Conservation (phyloP, 2,113 vertebrate species). For the Carollia perspicillata region DNA sequence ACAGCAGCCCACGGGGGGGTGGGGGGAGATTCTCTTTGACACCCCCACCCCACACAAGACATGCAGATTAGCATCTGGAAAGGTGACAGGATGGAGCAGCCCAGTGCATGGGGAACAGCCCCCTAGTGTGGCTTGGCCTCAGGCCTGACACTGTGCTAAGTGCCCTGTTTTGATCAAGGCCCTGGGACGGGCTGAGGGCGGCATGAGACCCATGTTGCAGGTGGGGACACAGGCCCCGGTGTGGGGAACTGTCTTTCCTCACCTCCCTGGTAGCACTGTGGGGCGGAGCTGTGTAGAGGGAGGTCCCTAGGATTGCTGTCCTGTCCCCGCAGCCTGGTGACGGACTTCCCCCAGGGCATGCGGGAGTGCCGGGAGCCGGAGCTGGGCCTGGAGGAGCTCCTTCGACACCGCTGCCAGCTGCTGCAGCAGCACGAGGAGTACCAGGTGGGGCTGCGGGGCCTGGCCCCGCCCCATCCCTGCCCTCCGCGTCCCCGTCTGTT, state of each 20-base stretch:
- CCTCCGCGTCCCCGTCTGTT: fast-evolving
- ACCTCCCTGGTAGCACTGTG: background rate
- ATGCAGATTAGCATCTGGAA: background rate
- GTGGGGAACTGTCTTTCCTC: fast-evolving
- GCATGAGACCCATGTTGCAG: background rate
- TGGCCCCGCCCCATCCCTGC: background rate
- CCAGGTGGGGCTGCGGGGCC: conserved; percentile 80
- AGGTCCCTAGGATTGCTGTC: background rate
- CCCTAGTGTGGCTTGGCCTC: fast-evolving
- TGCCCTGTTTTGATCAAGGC: background rate
- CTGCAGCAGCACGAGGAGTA: conserved; percentile 88
- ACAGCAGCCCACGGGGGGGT: fast-evolving
- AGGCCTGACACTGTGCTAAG: background rate
- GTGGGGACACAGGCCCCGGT: background rate
- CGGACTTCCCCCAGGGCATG: conserved; percentile 86
- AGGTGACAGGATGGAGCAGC: background rate
- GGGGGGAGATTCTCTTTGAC: background rate
- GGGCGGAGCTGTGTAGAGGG: background rate
- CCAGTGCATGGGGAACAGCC: fast-evolving
- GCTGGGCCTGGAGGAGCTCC: conserved; percentile 87
- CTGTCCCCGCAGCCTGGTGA: conserved; percentile 84
- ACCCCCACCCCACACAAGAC: fast-evolving
- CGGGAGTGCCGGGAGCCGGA: conserved; percentile 84
- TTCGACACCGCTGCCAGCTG: conserved; percentile 83
- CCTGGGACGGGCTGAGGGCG: background rate